These are phyloP conservation scores for Zoroaster sp. DNA, from an alignment of 53 echinoderm and acorn worm species.

Conservation along the genomic window DNA sequence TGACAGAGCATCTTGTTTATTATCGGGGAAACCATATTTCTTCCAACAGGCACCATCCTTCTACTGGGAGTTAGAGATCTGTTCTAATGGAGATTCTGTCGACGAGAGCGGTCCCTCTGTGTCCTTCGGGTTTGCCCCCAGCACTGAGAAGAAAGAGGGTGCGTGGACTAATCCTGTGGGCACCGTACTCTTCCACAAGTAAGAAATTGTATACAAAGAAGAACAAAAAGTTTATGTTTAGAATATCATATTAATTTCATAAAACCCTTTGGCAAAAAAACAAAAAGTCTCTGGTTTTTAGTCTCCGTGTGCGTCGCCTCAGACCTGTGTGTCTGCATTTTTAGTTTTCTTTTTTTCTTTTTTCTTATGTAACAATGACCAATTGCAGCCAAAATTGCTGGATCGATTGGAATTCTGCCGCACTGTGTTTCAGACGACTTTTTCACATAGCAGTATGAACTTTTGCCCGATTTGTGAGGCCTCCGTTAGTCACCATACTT, in stretches of 20 bases:
- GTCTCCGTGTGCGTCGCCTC: no score
- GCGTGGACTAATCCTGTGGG: constrained; percentile 95
- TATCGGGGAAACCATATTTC: neutral
- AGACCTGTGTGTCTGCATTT: no score
- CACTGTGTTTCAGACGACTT: no score
- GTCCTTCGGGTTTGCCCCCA: constrained; percentile 86
- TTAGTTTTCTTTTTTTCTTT: no score
- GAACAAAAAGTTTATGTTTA: neutral
- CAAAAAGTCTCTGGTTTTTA: no score
- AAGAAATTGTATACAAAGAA: neutral
- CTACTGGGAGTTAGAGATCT: constrained; percentile 93
- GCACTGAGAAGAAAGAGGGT: constrained; percentile 78
- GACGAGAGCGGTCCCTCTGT: constrained; percentile 84
- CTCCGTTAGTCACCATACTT: no score
- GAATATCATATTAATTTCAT: neutral
- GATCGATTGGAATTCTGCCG: no score
- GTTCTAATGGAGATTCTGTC: constrained; percentile 76
- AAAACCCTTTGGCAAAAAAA: no score
- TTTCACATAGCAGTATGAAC: no score
- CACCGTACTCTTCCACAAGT: constrained; percentile 90
- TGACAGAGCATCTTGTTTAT: neutral
- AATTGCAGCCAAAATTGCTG: no score
- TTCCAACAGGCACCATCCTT: constrained; percentile 76
- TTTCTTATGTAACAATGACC: no score
- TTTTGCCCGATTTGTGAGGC: no score